phyloP scores from a whole-genome alignment of 1,140 invertebrate species.

The Heliothis virescens region DNA sequence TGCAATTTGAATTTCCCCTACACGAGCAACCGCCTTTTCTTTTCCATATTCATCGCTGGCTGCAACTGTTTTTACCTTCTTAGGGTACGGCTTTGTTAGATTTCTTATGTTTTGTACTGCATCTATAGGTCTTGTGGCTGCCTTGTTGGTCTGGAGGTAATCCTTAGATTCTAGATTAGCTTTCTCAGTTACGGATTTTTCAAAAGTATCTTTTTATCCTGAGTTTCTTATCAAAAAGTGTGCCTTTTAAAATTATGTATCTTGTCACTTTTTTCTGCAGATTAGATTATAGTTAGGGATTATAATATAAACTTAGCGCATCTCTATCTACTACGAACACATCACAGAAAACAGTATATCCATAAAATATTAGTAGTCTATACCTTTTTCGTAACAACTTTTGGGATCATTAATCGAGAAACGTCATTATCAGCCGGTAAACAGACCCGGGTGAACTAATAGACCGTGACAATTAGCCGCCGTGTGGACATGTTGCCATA shows the following conservation, averaged over 20 bases:
- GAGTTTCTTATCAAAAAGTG: no score
- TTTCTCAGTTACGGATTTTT: no score
- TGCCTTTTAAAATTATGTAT: no score
- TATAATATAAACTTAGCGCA: no score
- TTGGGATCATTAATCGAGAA: conserved; percentile 20
- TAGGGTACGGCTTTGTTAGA: conserved; percentile 29
- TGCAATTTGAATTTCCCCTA: conserved; percentile 61
- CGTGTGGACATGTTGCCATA: conserved; percentile 33
- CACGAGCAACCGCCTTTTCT: conserved; percentile 47
- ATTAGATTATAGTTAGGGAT: no score
- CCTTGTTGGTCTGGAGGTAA: no score
- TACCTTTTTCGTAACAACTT: not conserved
- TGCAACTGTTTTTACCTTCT: conserved; percentile 28
- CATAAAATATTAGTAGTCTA: not conserved
- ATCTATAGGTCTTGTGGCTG: no score
- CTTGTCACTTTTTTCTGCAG: no score
- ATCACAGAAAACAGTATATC: not conserved
- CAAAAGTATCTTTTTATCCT: no score
- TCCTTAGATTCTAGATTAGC: no score
- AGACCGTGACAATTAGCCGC: conserved; percentile 12
- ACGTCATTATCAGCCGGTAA: conserved; percentile 28
- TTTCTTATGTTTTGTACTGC: not conserved
- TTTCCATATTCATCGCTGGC: conserved; percentile 50
- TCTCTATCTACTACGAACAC: no score
- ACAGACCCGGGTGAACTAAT: conserved; percentile 12